A percentile compares a stretch with the other conserved stretches of the same genome.
phyloP scores from a whole-genome alignment of 2,113 vertebrate species.

The Myodes glareolus region DNA sequence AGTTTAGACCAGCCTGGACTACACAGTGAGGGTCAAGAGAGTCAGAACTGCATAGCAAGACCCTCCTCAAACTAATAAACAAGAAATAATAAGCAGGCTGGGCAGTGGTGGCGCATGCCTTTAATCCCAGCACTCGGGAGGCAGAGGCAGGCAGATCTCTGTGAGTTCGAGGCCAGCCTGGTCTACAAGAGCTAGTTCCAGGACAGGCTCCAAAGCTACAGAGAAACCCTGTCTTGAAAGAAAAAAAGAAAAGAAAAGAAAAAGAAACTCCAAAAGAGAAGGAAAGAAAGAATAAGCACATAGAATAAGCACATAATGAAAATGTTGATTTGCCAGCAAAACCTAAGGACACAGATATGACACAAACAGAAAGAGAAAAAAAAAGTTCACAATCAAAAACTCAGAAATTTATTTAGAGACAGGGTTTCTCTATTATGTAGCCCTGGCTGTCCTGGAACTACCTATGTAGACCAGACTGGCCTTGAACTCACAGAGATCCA shows the following conservation, averaged over 20 bases:
- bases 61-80: not conserved
- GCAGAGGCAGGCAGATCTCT: too few relatives aligned
- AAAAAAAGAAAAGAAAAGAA: too few relatives aligned
- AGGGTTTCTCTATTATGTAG: not conserved
- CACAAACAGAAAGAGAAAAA: not conserved
- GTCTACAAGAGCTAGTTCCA: too few relatives aligned
- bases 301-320: not conserved
- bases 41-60: not conserved
- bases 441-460: not conserved
- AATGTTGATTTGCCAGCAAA: not conserved
- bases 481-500: not conserved
- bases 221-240: too few relatives aligned
- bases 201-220: too few relatives aligned
- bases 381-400: not conserved
- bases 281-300: not conserved
- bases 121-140: too few relatives aligned
- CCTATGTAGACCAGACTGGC: not conserved
- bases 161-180: not conserved
- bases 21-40: not conserved
- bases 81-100: not conserved
- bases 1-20: not conserved
- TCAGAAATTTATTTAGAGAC: not conserved
- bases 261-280: too few relatives aligned
- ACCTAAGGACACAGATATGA: not conserved
- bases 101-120: too few relatives aligned